Conservation (phyloP, 2,888 invertebrate species). For the Charanyca ferruginea region DNA sequence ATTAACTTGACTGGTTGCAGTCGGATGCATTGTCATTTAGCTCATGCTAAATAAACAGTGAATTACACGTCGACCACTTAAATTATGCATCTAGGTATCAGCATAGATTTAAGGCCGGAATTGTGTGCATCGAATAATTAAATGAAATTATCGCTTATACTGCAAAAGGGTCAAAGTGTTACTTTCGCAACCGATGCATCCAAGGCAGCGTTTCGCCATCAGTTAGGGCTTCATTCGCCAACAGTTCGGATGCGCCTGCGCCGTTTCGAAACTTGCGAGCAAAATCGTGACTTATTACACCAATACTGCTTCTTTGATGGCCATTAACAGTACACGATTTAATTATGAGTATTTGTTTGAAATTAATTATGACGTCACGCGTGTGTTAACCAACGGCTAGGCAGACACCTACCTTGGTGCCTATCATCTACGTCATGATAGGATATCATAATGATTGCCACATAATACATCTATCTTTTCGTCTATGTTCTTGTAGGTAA, state of each 20-base stretch:
- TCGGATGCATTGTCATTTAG: neutral
- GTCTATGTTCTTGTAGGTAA: too few relatives aligned
- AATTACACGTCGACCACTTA: neutral
- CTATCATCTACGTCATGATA: neutral
- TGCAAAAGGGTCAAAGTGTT: slow-evolving; percentile 56
- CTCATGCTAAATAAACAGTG: neutral
- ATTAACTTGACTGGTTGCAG: neutral
- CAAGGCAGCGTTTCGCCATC: slow-evolving; percentile 71
- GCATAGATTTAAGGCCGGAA: slow-evolving; percentile 3
- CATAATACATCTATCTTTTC: too few relatives aligned
- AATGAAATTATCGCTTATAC: slow-evolving; percentile 38
- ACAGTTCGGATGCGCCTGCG: slow-evolving; percentile 72
- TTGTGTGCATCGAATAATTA: slow-evolving; percentile 33
- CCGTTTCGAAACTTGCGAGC: slow-evolving; percentile 74
- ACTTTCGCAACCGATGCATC: slow-evolving; percentile 63
- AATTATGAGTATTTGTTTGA: slow-evolving; percentile 51
- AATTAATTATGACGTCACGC: slow-evolving; percentile 23
- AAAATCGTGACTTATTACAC: slow-evolving; percentile 80
- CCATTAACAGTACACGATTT: slow-evolving; percentile 56
- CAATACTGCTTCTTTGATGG: slow-evolving; percentile 62
- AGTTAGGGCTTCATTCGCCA: slow-evolving; percentile 72
- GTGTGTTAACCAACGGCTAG: neutral
- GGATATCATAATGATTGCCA: too few relatives aligned
- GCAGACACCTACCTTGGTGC: neutral
- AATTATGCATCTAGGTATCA: neutral